Percentiles rank a stretch among this genome's conserved stretches.
Evolutionary conservation across 2,888 invertebrate genomes (phyloP).

Genomic region (Nymphalis c-album): DNA sequence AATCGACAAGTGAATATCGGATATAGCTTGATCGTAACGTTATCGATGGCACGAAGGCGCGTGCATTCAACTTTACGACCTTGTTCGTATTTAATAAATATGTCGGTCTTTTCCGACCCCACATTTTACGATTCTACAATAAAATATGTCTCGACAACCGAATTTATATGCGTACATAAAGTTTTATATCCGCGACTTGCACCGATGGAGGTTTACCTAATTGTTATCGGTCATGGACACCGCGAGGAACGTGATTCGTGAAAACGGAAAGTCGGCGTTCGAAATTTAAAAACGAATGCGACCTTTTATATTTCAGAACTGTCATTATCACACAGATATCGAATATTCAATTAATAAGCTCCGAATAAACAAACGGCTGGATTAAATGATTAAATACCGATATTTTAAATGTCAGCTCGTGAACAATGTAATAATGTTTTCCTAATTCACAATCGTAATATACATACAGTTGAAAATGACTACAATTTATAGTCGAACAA

Average conservation of each 20-base stretch:
- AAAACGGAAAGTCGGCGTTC: slow-evolving; percentile 49
- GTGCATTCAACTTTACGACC: slow-evolving; percentile 76
- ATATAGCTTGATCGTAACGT: slow-evolving; percentile 68
- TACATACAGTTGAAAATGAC: slow-evolving; percentile 23
- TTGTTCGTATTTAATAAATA: slow-evolving; percentile 81
- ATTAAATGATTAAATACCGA: slow-evolving; percentile 4
- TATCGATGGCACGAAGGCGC: slow-evolving; percentile 74
- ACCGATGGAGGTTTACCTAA: slow-evolving; percentile 72
- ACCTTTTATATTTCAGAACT: neutral
- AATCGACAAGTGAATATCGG: slow-evolving; percentile 45
- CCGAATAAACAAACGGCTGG: neutral
- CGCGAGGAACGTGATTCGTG: slow-evolving; percentile 52
- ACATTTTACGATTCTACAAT: slow-evolving; percentile 79
- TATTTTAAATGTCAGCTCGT: neutral
- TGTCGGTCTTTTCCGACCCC: slow-evolving; percentile 79
- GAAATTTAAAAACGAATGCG: neutral
- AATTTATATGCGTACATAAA: slow-evolving; percentile 82
- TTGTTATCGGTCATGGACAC: slow-evolving; percentile 77
- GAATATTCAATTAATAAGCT: neutral
- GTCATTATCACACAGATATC: neutral
- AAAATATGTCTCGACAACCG: slow-evolving; percentile 81
- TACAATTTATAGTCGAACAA: slow-evolving; percentile 42
- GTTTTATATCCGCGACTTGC: slow-evolving; percentile 80
- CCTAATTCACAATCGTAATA: slow-evolving; percentile 1
- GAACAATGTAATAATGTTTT: slow-evolving; percentile 12